phyloP scores from a whole-genome alignment of 2,888 invertebrate species.

The Coleophora deauratella region DNA sequence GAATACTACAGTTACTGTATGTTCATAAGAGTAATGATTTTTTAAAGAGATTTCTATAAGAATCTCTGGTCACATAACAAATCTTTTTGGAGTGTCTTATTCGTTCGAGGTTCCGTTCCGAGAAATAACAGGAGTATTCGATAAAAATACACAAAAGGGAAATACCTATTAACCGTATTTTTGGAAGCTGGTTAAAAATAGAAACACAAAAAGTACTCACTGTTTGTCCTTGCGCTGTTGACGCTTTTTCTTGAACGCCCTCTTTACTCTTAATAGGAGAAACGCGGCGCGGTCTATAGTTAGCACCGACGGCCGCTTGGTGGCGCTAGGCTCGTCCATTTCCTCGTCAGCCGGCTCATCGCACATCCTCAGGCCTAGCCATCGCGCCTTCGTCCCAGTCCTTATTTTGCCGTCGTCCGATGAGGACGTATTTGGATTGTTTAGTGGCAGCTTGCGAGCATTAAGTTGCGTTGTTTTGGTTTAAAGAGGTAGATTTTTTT shows the following conservation, averaged over 20 bases:
- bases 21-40: no score
- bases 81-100: no score
- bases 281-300: conserved; percentile 94
- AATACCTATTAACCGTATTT: no score
- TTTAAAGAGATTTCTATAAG: no score
- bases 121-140: no score
- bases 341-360: conserved; percentile 57
- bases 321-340: conserved; percentile 63
- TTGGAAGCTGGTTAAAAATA: no score
- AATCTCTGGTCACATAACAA: no score
- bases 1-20: no score
- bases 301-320: conserved; percentile 78
- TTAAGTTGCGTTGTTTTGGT: not conserved
- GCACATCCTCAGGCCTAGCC: conserved; percentile 73
- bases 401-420: conserved; percentile 40
- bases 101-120: no score
- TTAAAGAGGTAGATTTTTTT: not conserved
- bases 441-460: not conserved
- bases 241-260: conserved; percentile 92
- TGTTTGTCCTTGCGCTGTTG: conserved; percentile 89
- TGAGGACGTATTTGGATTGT: conserved; percentile 21
- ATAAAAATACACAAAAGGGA: no score
- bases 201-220: conserved; percentile 70
- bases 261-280: conserved; percentile 88
- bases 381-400: conserved; percentile 59